Conservation (phyloP, 30 jellyfish, hydroid and myxozoan species). For the Aurelia aurita region DNA sequence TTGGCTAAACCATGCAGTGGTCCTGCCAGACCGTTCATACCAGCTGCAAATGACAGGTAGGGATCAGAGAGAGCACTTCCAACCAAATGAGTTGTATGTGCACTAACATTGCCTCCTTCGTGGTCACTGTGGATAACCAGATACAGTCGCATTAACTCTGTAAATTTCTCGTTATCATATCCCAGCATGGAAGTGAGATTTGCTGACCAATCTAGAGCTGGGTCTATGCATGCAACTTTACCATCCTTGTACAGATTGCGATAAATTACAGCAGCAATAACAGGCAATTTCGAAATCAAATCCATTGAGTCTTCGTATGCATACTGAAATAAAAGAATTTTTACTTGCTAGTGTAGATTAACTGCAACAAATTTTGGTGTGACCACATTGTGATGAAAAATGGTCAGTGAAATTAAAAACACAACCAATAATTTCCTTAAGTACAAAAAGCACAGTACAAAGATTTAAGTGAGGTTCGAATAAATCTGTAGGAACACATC, state of each 20-base stretch:
- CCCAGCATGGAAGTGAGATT: conserved; percentile 90
- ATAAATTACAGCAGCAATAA: conserved; percentile 91
- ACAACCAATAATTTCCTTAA: too few species aligned
- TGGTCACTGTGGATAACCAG: conserved; percentile 97
- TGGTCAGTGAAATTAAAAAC: too few species aligned
- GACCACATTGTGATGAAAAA: too few species aligned
- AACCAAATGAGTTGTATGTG: conserved; percentile 97
- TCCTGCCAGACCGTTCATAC: conserved; percentile 99
- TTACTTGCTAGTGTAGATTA: background rate
- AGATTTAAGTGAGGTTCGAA: too few species aligned
- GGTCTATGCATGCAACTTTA: conserved; percentile 88
- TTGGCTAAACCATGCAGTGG: conserved; percentile 99
- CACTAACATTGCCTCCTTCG: conserved; percentile 99
- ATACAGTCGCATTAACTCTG: conserved; percentile 94
- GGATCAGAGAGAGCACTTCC: conserved; percentile 98
- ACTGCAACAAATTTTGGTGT: background rate
- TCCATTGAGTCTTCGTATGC: conserved; percentile 98
- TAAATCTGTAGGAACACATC: too few species aligned
- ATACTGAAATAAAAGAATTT: conserved; percentile 46
- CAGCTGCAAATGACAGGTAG: conserved; percentile 94
- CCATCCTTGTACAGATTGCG: conserved; percentile 95
- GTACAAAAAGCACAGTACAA: too few species aligned
- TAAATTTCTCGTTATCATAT: conserved; percentile 64
- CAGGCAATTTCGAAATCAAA: conserved; percentile 94
- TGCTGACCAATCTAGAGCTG: conserved; percentile 87